Evolutionary conservation across 2,888 invertebrate species (phyloP).

Genomic region (Zeuzera pyrina): DNA sequence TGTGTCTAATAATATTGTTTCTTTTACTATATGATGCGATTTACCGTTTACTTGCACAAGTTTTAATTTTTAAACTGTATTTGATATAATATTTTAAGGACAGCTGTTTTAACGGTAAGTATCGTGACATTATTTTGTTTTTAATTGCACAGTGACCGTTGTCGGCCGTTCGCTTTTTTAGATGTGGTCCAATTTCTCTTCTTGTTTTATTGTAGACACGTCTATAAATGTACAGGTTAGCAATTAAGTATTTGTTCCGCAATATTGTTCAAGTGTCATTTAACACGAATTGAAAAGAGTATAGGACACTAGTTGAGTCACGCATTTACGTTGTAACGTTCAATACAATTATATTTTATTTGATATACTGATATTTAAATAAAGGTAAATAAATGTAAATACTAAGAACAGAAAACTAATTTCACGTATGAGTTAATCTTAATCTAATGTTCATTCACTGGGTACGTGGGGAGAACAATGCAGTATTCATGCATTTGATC

Average conservation of each 20-base stretch:
- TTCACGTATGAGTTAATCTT: no score
- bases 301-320: no score
- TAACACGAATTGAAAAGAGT: no score
- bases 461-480: no score
- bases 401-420: no score
- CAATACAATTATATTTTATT: no score
- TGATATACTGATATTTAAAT: no score
- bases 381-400: no score
- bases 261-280: constrained; percentile 37
- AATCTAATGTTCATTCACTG: no score
- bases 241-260: constrained; percentile 47
- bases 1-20: constrained; percentile 44
- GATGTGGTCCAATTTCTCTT: constrained; percentile 58
- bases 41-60: constrained; percentile 30
- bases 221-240: constrained; percentile 51
- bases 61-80: constrained; percentile 33
- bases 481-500: no score
- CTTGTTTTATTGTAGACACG: constrained; percentile 39
- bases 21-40: constrained; percentile 47
- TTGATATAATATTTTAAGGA: constrained; percentile 22
- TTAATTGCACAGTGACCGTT: constrained; percentile 65
- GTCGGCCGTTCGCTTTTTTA: constrained; percentile 38
- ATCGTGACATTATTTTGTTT: constrained; percentile 58
- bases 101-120: constrained; percentile 51
- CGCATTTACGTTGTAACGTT: no score